Evolutionary conservation across 2,888 invertebrate species (phyloP).

Genomic region (Caenorhabditis drosophilae): DNA sequence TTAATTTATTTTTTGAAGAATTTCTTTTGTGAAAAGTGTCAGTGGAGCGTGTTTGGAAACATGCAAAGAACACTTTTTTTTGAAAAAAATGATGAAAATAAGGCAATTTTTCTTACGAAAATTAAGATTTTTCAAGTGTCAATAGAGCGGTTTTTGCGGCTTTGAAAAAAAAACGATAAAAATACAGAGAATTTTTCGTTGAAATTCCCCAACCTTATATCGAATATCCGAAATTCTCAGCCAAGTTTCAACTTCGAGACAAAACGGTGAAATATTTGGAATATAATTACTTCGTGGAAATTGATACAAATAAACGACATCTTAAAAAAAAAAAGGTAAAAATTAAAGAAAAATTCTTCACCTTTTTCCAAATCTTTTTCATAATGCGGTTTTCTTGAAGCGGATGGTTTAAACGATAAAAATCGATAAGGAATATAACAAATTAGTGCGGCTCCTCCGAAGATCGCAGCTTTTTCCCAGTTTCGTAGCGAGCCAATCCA

Average conservation of each 20-base stretch:
- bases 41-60: no score
- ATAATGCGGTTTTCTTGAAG: slow-evolving; percentile 39
- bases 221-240: slow-evolving; percentile 86
- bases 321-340: slow-evolving; percentile 73
- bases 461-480: slow-evolving; percentile 55
- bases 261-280: slow-evolving; percentile 88
- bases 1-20: no score
- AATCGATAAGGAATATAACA: slow-evolving; percentile 51
- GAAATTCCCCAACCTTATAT: no score
- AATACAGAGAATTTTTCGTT: no score
- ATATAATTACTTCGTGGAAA: slow-evolving; percentile 87
- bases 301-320: slow-evolving; percentile 90
- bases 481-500: slow-evolving; percentile 48
- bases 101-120: no score
- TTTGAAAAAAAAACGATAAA: no score
- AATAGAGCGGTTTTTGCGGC: no score
- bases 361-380: slow-evolving; percentile 47
- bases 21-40: no score
- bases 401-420: slow-evolving; percentile 19
- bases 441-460: slow-evolving; percentile 44
- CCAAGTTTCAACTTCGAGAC: slow-evolving; percentile 95
- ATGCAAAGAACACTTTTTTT: no score
- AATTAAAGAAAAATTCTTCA: slow-evolving; percentile 1
- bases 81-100: no score
- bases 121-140: no score